Evolutionary conservation across 1,140 invertebrate species (phyloP).

Genomic region (Vanessa atalanta): DNA sequence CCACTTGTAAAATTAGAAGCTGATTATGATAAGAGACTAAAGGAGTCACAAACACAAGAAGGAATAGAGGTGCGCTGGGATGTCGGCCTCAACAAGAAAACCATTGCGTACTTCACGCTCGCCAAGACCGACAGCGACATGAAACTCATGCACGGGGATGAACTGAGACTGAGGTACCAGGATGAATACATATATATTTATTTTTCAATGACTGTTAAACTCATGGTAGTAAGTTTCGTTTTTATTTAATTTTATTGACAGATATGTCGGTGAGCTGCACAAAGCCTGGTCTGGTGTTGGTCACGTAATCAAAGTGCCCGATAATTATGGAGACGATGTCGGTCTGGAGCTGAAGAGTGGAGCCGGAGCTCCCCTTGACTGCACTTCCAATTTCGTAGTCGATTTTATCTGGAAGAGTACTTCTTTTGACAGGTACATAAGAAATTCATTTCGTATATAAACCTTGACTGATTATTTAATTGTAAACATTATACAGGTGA

Average conservation of each 20-base stretch:
- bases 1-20: constrained; percentile 98
- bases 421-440: constrained; percentile 94
- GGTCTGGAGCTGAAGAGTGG: constrained; percentile 97
- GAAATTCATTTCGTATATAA: background rate
- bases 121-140: constrained; percentile 98
- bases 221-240: background rate
- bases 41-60: constrained; percentile 99
- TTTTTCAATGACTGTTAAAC: no score
- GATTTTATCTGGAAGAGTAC: constrained; percentile 99
- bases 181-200: background rate
- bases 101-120: constrained; percentile 98
- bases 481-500: no score
- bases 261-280: constrained; percentile 96
- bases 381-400: constrained; percentile 97
- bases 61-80: constrained; percentile 99
- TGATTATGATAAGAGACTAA: constrained; percentile 98
- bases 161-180: constrained; percentile 87
- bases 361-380: constrained; percentile 93
- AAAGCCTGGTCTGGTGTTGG: constrained; percentile 97
- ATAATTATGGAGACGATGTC: constrained; percentile 99
- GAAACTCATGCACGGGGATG: constrained; percentile 99
- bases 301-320: constrained; percentile 98
- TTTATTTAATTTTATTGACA: constrained; percentile 45
- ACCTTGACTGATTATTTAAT: no score
- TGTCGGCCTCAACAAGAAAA: constrained; percentile 98